Percentiles rank a stretch among this genome's conserved stretches.
Conservation (phyloP, 2,113 vertebrate genomes). For the Agapornis roseicollis region DNA sequence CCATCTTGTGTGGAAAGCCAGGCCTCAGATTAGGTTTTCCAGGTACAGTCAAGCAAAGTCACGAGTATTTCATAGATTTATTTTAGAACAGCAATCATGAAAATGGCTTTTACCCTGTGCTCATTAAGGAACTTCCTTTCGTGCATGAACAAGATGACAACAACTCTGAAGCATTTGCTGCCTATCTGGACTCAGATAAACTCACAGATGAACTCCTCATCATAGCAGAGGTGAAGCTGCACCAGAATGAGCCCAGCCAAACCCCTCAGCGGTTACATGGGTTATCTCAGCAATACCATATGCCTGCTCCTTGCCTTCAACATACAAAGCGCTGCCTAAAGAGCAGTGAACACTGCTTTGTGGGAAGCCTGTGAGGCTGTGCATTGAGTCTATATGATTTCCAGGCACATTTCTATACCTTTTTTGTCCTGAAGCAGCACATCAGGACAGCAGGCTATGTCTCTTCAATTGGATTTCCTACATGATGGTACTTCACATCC, state of each 20-base stretch:
- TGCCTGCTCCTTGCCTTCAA: neutral
- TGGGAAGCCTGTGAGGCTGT: neutral
- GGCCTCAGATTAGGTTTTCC: neutral
- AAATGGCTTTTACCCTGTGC: neutral
- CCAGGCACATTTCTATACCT: neutral
- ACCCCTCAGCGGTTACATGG: neutral
- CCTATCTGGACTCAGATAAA: neutral
- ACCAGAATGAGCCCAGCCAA: neutral
- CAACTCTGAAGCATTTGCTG: accelerated
- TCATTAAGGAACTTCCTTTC: neutral
- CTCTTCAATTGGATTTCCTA: neutral
- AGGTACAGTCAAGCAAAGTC: neutral
- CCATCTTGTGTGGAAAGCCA: neutral
- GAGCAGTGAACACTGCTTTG: accelerated
- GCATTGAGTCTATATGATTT: accelerated
- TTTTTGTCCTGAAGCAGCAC: neutral
- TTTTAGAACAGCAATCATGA: neutral
- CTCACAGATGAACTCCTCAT: neutral
- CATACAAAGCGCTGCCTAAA: neutral
- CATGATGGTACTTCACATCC: accelerated
- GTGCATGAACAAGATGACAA: accelerated
- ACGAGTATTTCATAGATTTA: neutral
- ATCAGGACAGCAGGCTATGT: neutral
- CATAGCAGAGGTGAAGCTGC: neutral
- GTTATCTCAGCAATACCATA: accelerated